Evolutionary conservation across 2,797 vertebrate genomes (phyloP).

Genomic region (Picus viridis): DNA sequence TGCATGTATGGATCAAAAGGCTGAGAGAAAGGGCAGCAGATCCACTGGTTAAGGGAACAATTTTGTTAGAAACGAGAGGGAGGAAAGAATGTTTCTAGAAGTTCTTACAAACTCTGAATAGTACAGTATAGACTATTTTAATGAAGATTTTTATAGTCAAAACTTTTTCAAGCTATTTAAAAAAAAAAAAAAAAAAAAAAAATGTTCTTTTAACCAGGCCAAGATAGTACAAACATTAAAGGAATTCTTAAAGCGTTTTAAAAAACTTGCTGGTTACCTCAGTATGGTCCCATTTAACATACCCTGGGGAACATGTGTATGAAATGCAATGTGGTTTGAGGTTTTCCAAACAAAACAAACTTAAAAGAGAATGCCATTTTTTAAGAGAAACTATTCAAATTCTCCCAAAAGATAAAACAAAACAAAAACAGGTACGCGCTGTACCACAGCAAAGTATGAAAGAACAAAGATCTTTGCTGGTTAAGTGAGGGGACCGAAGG

Average conservation of each 20-base stretch:
- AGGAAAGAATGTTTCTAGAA: slow-evolving; percentile 44
- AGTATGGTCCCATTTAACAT: slow-evolving; percentile 74
- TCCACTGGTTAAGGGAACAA: background rate
- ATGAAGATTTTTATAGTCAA: slow-evolving; percentile 50
- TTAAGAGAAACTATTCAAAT: slow-evolving; percentile 71
- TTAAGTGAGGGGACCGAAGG: background rate
- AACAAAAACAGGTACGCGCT: slow-evolving; percentile 61
- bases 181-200: slow-evolving; percentile 40
- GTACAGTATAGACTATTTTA: slow-evolving; percentile 40
- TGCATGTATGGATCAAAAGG: background rate
- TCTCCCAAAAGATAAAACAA: slow-evolving; percentile 55
- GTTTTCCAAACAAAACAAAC: slow-evolving; percentile 77
- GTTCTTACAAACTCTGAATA: background rate
- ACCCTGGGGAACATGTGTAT: slow-evolving; percentile 69
- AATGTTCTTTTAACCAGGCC: slow-evolving; percentile 68
- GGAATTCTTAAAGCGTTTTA: slow-evolving; percentile 75
- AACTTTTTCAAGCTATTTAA: slow-evolving; percentile 18
- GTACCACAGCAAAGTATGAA: slow-evolving; percentile 5
- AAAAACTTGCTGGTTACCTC: slow-evolving; percentile 75
- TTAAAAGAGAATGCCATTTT: slow-evolving; percentile 76
- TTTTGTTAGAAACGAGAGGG: slow-evolving; percentile 32
- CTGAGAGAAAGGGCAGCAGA: background rate
- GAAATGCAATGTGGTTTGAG: slow-evolving; percentile 74
- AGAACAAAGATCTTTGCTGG: slow-evolving; percentile 21
- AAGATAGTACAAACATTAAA: slow-evolving; percentile 76